These are phyloP conservation scores for Ecdyonurus torrentis DNA, from an alignment of 2,888 invertebrate species.

Conservation along the genomic window DNA sequence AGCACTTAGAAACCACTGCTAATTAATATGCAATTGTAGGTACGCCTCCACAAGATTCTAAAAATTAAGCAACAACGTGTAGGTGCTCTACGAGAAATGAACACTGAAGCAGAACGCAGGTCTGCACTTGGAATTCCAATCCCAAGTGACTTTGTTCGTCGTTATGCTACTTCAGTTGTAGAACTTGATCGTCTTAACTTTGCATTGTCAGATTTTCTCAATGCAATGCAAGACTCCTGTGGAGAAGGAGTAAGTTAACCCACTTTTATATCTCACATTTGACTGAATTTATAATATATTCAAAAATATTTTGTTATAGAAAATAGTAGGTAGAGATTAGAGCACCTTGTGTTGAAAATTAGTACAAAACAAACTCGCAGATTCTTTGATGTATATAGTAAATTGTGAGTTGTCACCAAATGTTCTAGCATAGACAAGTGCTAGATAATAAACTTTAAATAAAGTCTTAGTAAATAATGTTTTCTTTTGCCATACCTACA, in stretches of 20 bases:
- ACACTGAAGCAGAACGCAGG: slow-evolving; percentile 76
- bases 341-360: too few species aligned
- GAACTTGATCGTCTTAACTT: slow-evolving; percentile 83
- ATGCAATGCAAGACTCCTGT: slow-evolving; percentile 68
- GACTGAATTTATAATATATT: too few species aligned
- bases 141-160: slow-evolving; percentile 75
- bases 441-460: too few species aligned
- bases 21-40: slow-evolving; percentile 25
- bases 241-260: slow-evolving; percentile 36
- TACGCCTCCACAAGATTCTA: slow-evolving; percentile 71
- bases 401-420: too few species aligned
- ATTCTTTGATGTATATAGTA: too few species aligned
- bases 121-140: slow-evolving; percentile 62
- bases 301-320: too few species aligned
- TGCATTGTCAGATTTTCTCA: slow-evolving; percentile 70
- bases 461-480: too few species aligned
- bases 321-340: too few species aligned
- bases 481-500: too few species aligned
- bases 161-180: slow-evolving; percentile 70
- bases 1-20: background rate
- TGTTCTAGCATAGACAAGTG: too few species aligned
- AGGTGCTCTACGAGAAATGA: slow-evolving; percentile 64
- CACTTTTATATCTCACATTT: too few species aligned
- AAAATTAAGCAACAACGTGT: slow-evolving; percentile 67
- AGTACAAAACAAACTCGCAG: too few species aligned